A percentile compares a stretch with the other conserved stretches of the same genome.
These are phyloP conservation scores for Neotoma lepida DNA, from an alignment of 2,113 vertebrate genomes.

Conservation along the genomic window DNA sequence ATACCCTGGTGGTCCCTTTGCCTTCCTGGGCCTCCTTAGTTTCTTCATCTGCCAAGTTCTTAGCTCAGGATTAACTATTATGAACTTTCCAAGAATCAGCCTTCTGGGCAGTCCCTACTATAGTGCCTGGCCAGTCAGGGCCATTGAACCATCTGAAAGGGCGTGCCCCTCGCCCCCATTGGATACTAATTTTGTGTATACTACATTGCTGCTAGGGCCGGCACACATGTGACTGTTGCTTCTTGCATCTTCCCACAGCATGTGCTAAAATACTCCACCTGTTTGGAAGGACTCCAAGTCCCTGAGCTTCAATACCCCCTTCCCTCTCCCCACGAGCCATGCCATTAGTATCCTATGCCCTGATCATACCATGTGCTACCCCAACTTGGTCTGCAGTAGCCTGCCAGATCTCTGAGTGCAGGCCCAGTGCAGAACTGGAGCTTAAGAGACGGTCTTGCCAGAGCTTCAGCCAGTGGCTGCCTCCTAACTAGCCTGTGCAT, in stretches of 20 bases:
- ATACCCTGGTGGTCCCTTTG: not conserved
- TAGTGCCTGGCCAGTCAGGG: not conserved
- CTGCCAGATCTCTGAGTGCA: not conserved
- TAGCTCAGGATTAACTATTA: not conserved
- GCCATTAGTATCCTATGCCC: not conserved
- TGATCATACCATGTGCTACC: not conserved
- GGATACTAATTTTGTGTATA: not conserved
- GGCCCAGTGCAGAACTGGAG: not conserved
- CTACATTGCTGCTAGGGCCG: fast-evolving
- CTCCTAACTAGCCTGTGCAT: not conserved
- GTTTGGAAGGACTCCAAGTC: not conserved
- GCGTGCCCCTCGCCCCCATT: too few species aligned
- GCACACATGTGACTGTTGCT: not conserved
- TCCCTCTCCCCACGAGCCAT: not conserved
- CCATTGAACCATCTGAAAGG: not conserved
- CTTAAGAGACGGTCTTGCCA: not conserved
- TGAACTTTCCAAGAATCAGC: too few species aligned
- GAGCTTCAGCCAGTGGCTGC: not conserved
- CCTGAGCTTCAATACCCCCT: not conserved
- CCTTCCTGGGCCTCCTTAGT: not conserved
- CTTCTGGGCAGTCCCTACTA: not conserved
- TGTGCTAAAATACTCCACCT: not conserved
- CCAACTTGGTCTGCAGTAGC: not conserved
- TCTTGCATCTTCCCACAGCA: not conserved
- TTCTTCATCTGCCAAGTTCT: not conserved